Base-by-base conservation (phyloP, 2,888 invertebrate genomes). In the Aleiodes testaceus region DNA sequence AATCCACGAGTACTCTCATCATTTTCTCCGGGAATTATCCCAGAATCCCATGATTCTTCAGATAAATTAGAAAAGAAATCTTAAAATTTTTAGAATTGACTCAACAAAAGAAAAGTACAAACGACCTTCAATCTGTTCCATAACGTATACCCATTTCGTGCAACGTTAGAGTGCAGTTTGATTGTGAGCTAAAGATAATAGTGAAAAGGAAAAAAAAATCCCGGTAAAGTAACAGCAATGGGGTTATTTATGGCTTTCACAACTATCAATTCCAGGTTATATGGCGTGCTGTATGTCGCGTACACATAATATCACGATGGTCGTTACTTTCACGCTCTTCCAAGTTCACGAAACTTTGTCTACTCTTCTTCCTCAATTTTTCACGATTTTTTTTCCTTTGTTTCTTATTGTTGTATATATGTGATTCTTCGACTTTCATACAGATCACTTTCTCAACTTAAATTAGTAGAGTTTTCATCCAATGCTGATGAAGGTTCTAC, bases 321-420 rank as follows among this genome's bases (percentile, higher is more conserved):
- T 59, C 59, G 59, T 59, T 59, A 59, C 59, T 59, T 42, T 59
- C 59, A 59, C 59, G 59, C 59, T 59, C 59, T 36, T 59, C 59
- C 59, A 59, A 59, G 59, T 59, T 59, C 59, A 59, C 59, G 59
- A 59, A 59, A 59, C 59, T 59, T 59, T 59, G 36, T 59, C 7
- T 18, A 14, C 36, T 42, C 14, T 42, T 42, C 20, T 20, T 18
- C 9, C 16, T 50, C n/a, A n/a, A 36, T 59, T 59, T 59, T 59
- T 14, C 36, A 30, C n/a, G n/a, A 14, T 30, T 14, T 42, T 42
- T 18, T 20, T 18, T 16, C 3, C 16, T 50, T 20, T 11, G 16
- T 59, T 55, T 59, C 42, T 55, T 55, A 26, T 30, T 22, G 30
- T 55, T 30, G 26, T 30, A 26, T 30, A 26, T 59, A 16, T 42